Conservation (phyloP, 2,113 vertebrate genomes). For the Spilogale gracilis region DNA sequence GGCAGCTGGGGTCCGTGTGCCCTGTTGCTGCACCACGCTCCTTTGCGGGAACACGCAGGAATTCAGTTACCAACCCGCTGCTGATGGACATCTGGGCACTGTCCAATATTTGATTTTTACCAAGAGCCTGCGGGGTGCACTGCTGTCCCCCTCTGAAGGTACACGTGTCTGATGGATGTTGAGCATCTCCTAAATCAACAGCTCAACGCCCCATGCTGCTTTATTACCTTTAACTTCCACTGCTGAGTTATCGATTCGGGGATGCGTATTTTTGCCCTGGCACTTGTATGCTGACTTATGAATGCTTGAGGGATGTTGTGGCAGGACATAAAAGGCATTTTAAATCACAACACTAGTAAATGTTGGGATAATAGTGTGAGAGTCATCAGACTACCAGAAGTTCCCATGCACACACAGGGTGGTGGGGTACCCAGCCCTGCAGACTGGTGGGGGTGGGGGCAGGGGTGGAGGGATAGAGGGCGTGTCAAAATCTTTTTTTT, state of each 20-base stretch:
- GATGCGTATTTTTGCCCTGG: constrained; percentile 16
- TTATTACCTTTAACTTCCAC: not conserved
- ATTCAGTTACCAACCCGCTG: rapidly evolving
- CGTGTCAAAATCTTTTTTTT: not conserved
- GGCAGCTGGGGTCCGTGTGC: not conserved
- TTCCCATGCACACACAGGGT: not conserved
- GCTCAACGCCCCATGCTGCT: rapidly evolving
- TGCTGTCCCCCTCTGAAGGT: not conserved
- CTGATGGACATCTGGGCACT: not conserved
- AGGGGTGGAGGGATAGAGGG: not conserved
- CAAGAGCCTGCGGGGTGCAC: not conserved
- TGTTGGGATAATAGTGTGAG: not conserved
- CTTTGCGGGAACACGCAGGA: rapidly evolving
- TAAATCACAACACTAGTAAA: constrained; percentile 5
- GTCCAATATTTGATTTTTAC: not conserved
- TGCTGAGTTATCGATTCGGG: not conserved
- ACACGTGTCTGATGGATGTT: not conserved
- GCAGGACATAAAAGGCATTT: constrained; percentile 18
- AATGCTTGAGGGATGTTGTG: constrained; percentile 51
- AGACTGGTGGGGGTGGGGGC: rapidly evolving
- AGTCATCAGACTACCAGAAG: not conserved
- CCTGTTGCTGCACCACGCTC: not conserved
- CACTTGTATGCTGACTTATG: not conserved
- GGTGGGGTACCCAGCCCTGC: not conserved
- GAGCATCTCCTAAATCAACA: not conserved